These are phyloP conservation scores for Lithophane ornitopus DNA, from an alignment of 2,888 invertebrate species.

Conservation along the genomic window DNA sequence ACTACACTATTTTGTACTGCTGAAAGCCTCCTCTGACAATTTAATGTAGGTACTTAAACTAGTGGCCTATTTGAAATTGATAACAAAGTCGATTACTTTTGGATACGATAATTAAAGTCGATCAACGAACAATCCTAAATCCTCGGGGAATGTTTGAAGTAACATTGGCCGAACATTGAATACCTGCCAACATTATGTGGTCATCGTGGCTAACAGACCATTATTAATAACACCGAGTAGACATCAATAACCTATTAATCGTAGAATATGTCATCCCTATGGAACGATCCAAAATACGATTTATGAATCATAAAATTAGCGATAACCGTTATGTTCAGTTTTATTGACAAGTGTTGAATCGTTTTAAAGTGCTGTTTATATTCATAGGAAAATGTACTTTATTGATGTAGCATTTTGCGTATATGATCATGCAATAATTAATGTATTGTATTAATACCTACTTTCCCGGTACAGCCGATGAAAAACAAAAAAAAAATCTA, in stretches of 20 bases:
- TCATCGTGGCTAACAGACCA: neutral
- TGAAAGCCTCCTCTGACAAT: neutral
- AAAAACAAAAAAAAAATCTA: no score
- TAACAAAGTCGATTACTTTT: neutral
- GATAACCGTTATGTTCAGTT: constrained; percentile 6
- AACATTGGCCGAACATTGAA: neutral
- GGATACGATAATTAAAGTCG: neutral
- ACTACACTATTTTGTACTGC: neutral
- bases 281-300: constrained; percentile 25
- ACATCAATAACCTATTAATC: constrained; percentile 32
- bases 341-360: constrained; percentile 33
- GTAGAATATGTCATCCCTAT: constrained; percentile 10
- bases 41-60: no score
- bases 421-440: neutral
- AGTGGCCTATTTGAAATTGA: neutral
- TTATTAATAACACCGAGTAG: constrained; percentile 19
- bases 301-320: constrained; percentile 46
- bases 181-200: constrained; percentile 24
- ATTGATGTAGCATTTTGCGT: neutral
- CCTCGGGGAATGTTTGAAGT: no score
- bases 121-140: neutral
- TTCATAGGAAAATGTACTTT: neutral
- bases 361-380: neutral
- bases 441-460: neutral
- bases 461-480: neutral